Conservation (phyloP, 2,888 invertebrate species). For the Epiblema foenella region DNA sequence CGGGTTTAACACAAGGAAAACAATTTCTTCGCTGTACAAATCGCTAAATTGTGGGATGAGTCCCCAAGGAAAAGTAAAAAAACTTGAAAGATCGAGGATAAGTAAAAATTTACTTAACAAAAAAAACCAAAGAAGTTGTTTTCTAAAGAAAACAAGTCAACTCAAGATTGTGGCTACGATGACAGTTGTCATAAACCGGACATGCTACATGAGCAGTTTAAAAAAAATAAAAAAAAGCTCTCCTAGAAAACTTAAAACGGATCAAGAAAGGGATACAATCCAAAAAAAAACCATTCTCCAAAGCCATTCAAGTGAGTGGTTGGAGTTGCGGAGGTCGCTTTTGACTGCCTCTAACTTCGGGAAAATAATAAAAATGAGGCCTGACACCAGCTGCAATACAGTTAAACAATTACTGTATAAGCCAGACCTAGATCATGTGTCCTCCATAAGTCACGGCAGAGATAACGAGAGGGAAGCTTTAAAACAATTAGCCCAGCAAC, state of each 20-base stretch:
- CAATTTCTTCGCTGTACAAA: constrained; percentile 21
- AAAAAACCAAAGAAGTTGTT: constrained; percentile 3
- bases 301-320: constrained; percentile 43
- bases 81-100: neutral
- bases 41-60: neutral
- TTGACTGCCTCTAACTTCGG: constrained; percentile 48
- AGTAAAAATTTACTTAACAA: neutral
- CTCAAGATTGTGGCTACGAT: constrained; percentile 1
- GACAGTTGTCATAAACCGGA: constrained; percentile 2
- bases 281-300: constrained; percentile 43
- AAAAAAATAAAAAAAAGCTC: neutral
- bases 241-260: constrained; percentile 11
- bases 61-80: constrained; percentile 5
- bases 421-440: too few species aligned
- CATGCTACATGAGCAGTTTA: neutral
- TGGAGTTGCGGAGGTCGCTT: constrained; percentile 45
- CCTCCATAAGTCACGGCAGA: too few species aligned
- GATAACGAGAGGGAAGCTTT: too few species aligned
- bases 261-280: constrained; percentile 33
- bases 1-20: constrained; percentile 50
- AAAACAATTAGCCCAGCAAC: too few species aligned
- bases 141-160: neutral
- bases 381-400: neutral
- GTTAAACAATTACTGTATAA: constrained; percentile 14
- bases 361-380: neutral